These are phyloP conservation scores for Phaethon lepturus DNA, from an alignment of 2,113 vertebrate species.

Conservation along the genomic window DNA sequence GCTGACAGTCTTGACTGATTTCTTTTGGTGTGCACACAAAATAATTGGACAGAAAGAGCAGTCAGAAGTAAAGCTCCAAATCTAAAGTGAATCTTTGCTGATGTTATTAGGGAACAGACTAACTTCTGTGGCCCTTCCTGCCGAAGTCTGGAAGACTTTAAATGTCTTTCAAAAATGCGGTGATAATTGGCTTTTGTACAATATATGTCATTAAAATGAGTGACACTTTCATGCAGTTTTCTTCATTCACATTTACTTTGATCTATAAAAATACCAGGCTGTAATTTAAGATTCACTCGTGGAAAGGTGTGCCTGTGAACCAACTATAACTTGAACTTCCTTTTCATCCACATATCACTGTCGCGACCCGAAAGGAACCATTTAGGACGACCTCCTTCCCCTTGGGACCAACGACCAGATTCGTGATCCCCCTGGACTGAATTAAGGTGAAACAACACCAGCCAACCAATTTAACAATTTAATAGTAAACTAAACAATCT, in stretches of 20 bases:
- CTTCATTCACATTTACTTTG: background rate
- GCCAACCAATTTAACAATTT: no score
- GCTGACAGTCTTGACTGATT: slow-evolving; percentile 69
- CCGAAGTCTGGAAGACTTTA: background rate
- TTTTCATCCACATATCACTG: background rate
- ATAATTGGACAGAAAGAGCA: slow-evolving; percentile 43
- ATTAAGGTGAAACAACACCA: no score
- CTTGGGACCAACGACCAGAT: no score
- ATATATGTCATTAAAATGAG: background rate
- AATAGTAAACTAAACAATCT: no score
- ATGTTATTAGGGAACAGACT: background rate
- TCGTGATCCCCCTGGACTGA: no score
- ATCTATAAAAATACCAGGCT: background rate
- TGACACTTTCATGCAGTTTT: background rate
- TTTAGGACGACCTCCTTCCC: no score
- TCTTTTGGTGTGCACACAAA: slow-evolving; percentile 46
- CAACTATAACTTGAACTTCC: background rate
- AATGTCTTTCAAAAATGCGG: background rate
- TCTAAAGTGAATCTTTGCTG: slow-evolving; percentile 30
- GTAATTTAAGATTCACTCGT: background rate
- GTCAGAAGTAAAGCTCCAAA: background rate
- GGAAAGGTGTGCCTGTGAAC: background rate
- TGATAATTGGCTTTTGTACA: background rate
- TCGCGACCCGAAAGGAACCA: background rate
- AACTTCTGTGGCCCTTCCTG: background rate